Evolutionary conservation across 2,113 vertebrate species (phyloP).

Genomic region (Hemicordylus capensis): DNA sequence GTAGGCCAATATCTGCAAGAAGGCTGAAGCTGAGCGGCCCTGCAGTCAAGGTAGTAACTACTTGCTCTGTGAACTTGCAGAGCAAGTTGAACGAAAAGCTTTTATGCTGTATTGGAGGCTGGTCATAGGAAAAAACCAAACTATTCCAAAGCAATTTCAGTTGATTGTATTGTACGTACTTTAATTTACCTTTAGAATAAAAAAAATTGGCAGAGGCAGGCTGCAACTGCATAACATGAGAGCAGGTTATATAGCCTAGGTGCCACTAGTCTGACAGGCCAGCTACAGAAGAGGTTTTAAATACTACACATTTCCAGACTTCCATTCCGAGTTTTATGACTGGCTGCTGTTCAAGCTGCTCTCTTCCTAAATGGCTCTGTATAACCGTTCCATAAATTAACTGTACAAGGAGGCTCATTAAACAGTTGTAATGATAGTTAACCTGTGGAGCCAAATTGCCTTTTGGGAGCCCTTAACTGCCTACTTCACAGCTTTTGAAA

Average conservation of each 20-base stretch:
- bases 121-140: neutral
- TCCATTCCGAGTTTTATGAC: accelerated
- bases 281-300: neutral
- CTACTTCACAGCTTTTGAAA: neutral
- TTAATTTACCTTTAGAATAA: neutral
- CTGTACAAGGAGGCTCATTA: neutral
- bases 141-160: neutral
- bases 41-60: no score
- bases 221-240: neutral
- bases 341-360: neutral
- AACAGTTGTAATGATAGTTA: neutral
- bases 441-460: neutral
- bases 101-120: no score
- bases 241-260: neutral
- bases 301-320: neutral
- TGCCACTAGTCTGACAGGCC: neutral
- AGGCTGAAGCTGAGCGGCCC: no score
- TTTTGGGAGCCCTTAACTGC: neutral
- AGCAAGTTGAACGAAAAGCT: no score
- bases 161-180: neutral
- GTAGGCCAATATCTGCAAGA: no score
- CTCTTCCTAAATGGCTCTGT: neutral
- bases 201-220: no score
- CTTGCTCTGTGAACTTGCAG: no score
- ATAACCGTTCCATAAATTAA: neutral